Evolutionary conservation across 2,113 vertebrate genomes (phyloP), one percentile per base, ranked within the genome.

Genomic region (Glaucidium brasilianum): DNA sequence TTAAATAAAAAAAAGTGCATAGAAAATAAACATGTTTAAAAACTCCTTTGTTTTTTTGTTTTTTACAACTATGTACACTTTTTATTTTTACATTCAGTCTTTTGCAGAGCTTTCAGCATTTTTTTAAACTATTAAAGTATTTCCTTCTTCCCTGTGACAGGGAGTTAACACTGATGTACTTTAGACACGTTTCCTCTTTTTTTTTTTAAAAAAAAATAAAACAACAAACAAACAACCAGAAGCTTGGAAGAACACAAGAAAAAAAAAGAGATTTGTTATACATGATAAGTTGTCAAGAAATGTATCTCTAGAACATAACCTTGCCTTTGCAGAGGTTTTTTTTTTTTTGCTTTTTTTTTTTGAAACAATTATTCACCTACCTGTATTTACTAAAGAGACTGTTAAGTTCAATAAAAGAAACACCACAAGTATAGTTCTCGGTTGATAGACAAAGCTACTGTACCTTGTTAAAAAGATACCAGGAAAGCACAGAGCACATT

Each of bases 1-100:
- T 99, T 99, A 99, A 99, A 99, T 99, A 98, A 98, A 99, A 99
- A 98, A 99, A 99, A 99, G 99, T 99, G 99, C 99, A 99, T 99
- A 99, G 99, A 99, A 99, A 99, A 99, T 99, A 99, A 99, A 99
- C 99, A 99, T 99, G 99, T 99, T 99, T 99, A 99, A 99, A 99
- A 99, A 99, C 99, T 99, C 98, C 98, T 98, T 99, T 99, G 98
- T 98, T 99, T 99, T 99, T 52, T 98, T 99, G 99, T 98, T 99
- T 99, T 99, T 99, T 99, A 99, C 99, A 99, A 98, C 97, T 99
- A 99, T 99, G 93, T 99, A 99, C 99, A 99, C 98, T 98, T 99
- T 99, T 99, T 98, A 97, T 99, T 99, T 99, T 99, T 99, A 99
- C 99, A 99, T 99, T 99, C 99, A 99, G 99, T 99, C 99, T 98